These are phyloP conservation scores for Portunus trituberculatus DNA, from an alignment of 1,140 invertebrate species.

Conservation along the genomic window DNA sequence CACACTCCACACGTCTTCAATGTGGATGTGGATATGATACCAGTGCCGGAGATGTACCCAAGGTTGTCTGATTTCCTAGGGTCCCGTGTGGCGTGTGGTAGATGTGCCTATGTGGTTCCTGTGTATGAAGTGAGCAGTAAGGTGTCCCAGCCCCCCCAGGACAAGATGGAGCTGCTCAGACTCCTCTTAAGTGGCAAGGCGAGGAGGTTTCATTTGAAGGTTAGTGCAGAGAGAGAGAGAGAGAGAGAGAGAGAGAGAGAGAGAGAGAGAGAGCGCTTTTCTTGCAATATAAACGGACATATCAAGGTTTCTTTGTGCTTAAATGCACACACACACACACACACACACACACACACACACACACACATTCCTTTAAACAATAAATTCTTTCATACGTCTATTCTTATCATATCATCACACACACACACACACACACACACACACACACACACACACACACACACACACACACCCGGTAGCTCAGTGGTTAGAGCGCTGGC, in stretches of 20 bases:
- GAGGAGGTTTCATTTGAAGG: slow-evolving; percentile 45
- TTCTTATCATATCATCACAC: too few species aligned
- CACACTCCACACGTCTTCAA: slow-evolving; percentile 37
- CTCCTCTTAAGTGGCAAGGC: slow-evolving; percentile 1
- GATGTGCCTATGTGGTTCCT: slow-evolving; percentile 48
- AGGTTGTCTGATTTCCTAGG: slow-evolving; percentile 48
- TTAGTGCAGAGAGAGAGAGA: background rate
- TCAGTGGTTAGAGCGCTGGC: too few species aligned
- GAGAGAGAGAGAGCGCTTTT: background rate
- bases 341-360: background rate
- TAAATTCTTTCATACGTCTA: too few species aligned
- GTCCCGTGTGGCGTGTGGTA: background rate
- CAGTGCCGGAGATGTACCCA: slow-evolving; percentile 38
- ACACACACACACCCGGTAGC: too few species aligned
- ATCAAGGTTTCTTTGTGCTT: background rate
- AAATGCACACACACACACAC: background rate
- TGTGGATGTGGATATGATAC: slow-evolving; percentile 60
- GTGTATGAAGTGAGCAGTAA: slow-evolving; percentile 49
- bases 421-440: too few species aligned
- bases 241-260: too few species aligned
- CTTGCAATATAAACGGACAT: background rate
- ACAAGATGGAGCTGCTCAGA: slow-evolving; percentile 55
- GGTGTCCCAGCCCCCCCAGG: slow-evolving; percentile 18
- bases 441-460: too few species aligned
- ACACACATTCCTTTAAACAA: too few species aligned